phyloP scores from a whole-genome alignment of 2,113 vertebrate species.

The Macquaria ambigua region DNA sequence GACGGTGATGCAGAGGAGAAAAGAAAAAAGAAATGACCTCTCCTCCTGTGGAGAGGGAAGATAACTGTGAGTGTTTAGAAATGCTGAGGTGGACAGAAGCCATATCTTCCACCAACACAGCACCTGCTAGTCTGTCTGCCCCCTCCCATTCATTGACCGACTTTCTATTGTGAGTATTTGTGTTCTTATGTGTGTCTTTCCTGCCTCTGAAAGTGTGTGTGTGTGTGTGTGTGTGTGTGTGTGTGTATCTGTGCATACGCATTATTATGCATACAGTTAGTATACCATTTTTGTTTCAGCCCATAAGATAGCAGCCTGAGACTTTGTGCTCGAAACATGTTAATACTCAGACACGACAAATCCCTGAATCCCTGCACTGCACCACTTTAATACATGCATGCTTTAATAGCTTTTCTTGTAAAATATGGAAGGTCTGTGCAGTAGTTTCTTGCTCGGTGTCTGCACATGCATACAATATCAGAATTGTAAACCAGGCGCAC shows the following conservation, averaged over 20 bases:
- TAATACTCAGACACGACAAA: constrained; percentile 48
- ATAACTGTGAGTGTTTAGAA: constrained; percentile 78
- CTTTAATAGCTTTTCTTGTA: constrained; percentile 64
- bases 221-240: not conserved
- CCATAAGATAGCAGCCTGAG: constrained; percentile 31
- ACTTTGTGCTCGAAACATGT: constrained; percentile 37
- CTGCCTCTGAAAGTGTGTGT: not conserved
- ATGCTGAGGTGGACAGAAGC: constrained; percentile 83
- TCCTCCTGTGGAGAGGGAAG: constrained; percentile 74
- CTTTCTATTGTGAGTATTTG: constrained; percentile 61
- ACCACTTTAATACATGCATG: constrained; percentile 65
- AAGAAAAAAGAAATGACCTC: constrained; percentile 77
- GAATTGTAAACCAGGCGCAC: constrained; percentile 3
- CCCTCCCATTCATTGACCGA: constrained; percentile 71
- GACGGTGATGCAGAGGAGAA: constrained; percentile 61
- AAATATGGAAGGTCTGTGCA: constrained; percentile 36
- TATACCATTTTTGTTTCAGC: constrained; percentile 57
- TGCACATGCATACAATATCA: constrained; percentile 1
- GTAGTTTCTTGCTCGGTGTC: constrained; percentile 18
- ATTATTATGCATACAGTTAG: constrained; percentile 37
- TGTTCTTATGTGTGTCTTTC: constrained; percentile 18
- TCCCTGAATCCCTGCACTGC: constrained; percentile 62
- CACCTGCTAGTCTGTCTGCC: constrained; percentile 71
- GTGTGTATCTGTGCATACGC: constrained; percentile 14
- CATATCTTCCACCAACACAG: constrained; percentile 80